phyloP scores from a whole-genome alignment of 2,113 vertebrate genomes.

The Alectura lathami region DNA sequence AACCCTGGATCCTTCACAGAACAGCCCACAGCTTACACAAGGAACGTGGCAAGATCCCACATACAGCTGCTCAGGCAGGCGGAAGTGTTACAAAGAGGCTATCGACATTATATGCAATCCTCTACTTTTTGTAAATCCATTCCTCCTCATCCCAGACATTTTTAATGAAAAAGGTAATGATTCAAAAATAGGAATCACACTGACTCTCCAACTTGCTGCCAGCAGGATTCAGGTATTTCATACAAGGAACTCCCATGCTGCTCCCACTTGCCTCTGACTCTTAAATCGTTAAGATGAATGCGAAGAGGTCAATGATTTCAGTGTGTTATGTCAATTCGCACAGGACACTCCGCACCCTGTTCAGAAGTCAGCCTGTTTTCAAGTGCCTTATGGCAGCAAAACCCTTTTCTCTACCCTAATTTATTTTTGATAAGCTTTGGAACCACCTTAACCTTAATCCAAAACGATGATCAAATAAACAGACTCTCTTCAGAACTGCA shows the following conservation, averaged over 20 bases:
- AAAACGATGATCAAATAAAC: background rate
- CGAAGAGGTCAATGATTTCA: background rate
- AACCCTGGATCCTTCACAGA: background rate
- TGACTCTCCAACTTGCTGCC: background rate
- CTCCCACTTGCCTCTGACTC: background rate
- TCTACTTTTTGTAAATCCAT: background rate
- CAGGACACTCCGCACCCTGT: background rate
- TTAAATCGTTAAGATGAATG: background rate
- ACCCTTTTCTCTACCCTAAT: background rate
- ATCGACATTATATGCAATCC: background rate
- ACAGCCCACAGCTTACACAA: background rate
- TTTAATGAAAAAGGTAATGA: background rate
- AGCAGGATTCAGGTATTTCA: background rate
- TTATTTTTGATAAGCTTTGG: background rate
- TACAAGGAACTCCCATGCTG: no score
- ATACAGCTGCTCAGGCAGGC: background rate
- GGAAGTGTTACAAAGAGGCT: background rate
- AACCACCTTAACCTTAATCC: background rate
- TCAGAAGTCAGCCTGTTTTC: background rate
- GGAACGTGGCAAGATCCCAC: background rate
- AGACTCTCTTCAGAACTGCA: background rate
- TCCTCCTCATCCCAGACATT: background rate
- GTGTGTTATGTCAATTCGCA: background rate
- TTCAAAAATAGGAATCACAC: background rate
- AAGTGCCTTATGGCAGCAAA: background rate